Base-by-base conservation (phyloP, 2,888 invertebrate genomes). In the Platycheirus albimanus region DNA sequence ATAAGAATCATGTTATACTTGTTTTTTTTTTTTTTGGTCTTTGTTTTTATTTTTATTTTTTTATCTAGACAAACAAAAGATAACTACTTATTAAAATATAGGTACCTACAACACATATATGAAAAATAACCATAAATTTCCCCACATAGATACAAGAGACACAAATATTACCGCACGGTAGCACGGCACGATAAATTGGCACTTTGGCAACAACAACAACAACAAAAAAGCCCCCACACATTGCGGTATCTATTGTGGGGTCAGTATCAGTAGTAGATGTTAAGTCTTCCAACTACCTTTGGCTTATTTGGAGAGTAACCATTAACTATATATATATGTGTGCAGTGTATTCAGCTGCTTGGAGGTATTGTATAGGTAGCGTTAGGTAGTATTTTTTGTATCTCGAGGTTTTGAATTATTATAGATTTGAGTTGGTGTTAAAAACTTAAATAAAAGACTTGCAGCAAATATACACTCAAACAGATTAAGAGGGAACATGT, bases 1-100 rank as follows among this genome's bases (percentile, higher is more conserved):
- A 80, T 75, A 80, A 75, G 79, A 74, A 63, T 41, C 74, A 15
- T 64, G 67, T 79, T 63, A 64, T 51, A 56, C 41, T 38, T 69
- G 56, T 74, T 61, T 69, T 74, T 41, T 56, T 38, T 43, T 28
- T 58, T 33, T 43, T 66, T 58, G 6, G n/a, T n/a, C n/a, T n/a
- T 38, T 69, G 56, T 74, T 61, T 69, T 74, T 41, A 49, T 38
- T 43, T 28, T 58, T 33, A 36, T 66, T 58, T 61, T 51, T 13
- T 61, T 41, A 41, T 41, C 15, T 19, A 38, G 13, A 3, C 58
- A 24, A 20, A 38, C 24, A 4, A 38, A 38, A 20, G 33, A 33
- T 8, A 24, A 24, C 24, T 5, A 24, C n/a, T n/a, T n/a, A n/a
- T n/a, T n/a, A n/a, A n/a, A n/a, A n/a, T n/a, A n/a, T 4, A 24